Evolutionary conservation across 2,888 invertebrate species (phyloP).

Genomic region (Lypha dubia): DNA sequence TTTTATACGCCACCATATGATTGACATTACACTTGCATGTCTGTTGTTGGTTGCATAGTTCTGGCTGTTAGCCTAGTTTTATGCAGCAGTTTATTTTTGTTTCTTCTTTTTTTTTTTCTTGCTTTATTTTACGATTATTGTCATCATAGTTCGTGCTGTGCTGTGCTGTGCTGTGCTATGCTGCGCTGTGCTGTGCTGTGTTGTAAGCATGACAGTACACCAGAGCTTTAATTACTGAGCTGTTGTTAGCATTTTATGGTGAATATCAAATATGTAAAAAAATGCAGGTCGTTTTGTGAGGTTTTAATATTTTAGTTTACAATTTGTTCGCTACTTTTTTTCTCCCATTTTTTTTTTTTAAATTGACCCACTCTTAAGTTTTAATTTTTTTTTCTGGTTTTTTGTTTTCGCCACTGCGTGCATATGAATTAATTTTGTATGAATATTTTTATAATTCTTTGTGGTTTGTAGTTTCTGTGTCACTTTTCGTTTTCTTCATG

Average conservation of each 20-base stretch:
- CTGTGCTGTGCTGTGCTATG: slow-evolving; percentile 39
- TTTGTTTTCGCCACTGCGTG: slow-evolving; percentile 22
- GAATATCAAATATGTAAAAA: not conserved
- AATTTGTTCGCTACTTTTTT: slow-evolving; percentile 36
- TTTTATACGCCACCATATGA: slow-evolving; percentile 53
- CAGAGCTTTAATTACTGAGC: slow-evolving; percentile 43
- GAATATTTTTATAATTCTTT: slow-evolving; percentile 28
- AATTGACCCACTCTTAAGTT: slow-evolving; percentile 64
- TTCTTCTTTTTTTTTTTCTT: not conserved
- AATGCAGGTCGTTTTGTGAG: slow-evolving; percentile 5
- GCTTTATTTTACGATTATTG: slow-evolving; percentile 32
- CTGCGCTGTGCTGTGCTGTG: slow-evolving; percentile 43
- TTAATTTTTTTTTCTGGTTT: slow-evolving; percentile 26
- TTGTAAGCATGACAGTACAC: slow-evolving; percentile 19
- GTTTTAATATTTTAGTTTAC: slow-evolving; percentile 33
- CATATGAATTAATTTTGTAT: slow-evolving; percentile 61
- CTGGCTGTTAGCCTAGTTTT: slow-evolving; percentile 66
- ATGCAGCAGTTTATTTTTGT: slow-evolving; percentile 53
- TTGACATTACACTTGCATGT: slow-evolving; percentile 66
- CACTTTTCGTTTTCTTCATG: not conserved
- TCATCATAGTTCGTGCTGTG: slow-evolving; percentile 52
- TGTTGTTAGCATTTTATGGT: slow-evolving; percentile 2
- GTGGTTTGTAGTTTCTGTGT: slow-evolving; percentile 1
- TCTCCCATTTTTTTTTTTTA: slow-evolving; percentile 36
- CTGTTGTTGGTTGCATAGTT: slow-evolving; percentile 56